These are phyloP conservation scores for Pelmatolapia mariae DNA, from an alignment of 2,113 vertebrate species.

Conservation along the genomic window DNA sequence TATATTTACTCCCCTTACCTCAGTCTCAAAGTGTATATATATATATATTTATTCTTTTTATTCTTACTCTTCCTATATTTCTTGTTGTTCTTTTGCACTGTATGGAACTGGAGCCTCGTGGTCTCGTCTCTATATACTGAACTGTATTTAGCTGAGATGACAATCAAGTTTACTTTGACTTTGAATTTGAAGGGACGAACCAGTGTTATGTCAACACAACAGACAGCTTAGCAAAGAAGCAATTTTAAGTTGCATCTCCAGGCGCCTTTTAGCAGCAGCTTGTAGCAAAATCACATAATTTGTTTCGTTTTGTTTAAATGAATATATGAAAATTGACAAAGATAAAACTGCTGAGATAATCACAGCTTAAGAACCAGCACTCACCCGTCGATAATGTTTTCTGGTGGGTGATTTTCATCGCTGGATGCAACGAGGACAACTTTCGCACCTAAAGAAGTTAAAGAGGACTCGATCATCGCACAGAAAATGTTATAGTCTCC, in stretches of 20 bases:
- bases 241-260: neutral
- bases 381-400: constrained; percentile 87
- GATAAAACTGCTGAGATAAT: neutral
- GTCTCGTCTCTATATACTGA: neutral
- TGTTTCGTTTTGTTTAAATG: neutral
- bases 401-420: constrained; percentile 83
- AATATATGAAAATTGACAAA: neutral
- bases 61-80: neutral
- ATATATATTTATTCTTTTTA: neutral
- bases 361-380: neutral
- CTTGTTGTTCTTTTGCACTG: neutral
- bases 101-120: neutral
- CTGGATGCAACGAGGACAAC: constrained; percentile 80
- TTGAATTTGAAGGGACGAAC: neutral
- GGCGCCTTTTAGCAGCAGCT: neutral
- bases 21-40: neutral
- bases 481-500: neutral
- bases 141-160: neutral
- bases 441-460: constrained; percentile 73
- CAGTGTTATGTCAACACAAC: neutral
- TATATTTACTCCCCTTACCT: neutral
- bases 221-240: neutral
- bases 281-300: neutral
- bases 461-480: constrained; percentile 68
- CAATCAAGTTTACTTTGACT: neutral